Base-by-base conservation (phyloP, 1,140 invertebrate species). In the Pantala flavescens region DNA sequence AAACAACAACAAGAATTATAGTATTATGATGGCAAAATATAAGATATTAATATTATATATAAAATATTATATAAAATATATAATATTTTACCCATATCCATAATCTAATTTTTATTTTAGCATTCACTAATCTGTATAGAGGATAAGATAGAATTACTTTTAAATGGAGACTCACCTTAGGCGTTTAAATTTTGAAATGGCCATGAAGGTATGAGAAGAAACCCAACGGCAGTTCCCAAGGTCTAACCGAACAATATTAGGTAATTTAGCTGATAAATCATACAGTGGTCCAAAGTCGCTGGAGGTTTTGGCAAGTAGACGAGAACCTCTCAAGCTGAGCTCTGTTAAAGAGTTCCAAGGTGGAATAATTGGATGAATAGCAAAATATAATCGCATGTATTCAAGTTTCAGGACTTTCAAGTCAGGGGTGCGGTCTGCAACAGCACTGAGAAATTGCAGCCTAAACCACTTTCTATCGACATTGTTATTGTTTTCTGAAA, bases 181-280 rank as follows among this genome's bases (percentile, higher is more conserved):
- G 24, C 83, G 80, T 5, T 84, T 82, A 77, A 90, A 81, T 84
- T 92, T 92, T 79, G 90, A 91, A 0, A 92, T 83, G 24, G 88
- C 85, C 80, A 93, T 81, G 11, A 92, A 81, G 16, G 88, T 86
- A 77, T 91, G 89, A 0, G 89, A 86, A 72, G 88, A 86, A 77
- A 92, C 85, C 90, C 90, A 92, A n/a, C 83, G 81, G 79, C 90
- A 91, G 75, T 88, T 84, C 43, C 87, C 88, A 28, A 92, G 81
- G 78, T 90, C 87, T 43, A 92, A 80, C 71, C 86, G 84, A 87
- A 74, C 55, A 23, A 76, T 49, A 10, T 70, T 23, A 12, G 71
- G 19, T 36, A 70, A 43, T 71, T 75, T 72, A 23, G 16, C 24
- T 71, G 36, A 76, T 16, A 73, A 74, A 43, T 75, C 42, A 76